A percentile compares a stretch with the other conserved stretches of the same genome.
Conservation (phyloP, 2,888 invertebrate species). For the Drosophila testacea region DNA sequence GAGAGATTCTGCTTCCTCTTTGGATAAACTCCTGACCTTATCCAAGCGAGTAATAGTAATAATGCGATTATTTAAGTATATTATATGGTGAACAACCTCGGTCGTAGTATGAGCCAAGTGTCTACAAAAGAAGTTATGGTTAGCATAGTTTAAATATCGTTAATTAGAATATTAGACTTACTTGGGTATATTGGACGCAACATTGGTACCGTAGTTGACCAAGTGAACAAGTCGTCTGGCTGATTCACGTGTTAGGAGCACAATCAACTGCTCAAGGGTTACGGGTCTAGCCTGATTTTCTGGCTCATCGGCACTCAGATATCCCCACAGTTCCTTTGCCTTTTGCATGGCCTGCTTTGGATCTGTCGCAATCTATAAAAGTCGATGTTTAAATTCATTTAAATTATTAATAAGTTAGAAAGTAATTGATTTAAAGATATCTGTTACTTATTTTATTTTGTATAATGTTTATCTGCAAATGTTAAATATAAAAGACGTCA, state of each 20-base stretch:
- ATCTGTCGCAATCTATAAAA: constrained; percentile 90
- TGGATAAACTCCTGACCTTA: constrained; percentile 86
- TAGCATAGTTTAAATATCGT: neutral
- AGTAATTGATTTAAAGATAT: too few species aligned
- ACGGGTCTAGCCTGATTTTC: constrained; percentile 93
- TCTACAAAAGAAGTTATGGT: constrained; percentile 58
- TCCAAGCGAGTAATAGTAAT: constrained; percentile 89
- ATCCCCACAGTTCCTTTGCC: constrained; percentile 90
- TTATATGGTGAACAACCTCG: constrained; percentile 87
- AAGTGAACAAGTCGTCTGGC: constrained; percentile 92
- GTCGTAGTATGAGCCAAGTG: constrained; percentile 86
- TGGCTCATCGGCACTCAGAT: constrained; percentile 91
- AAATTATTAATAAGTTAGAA: too few species aligned
- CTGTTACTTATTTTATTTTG: too few species aligned
- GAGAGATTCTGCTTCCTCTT: constrained; percentile 86
- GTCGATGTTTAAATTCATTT: neutral
- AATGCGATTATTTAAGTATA: constrained; percentile 88
- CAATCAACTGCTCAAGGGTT: constrained; percentile 91
- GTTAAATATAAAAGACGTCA: too few species aligned
- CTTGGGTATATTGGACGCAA: constrained; percentile 88
- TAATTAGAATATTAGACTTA: constrained; percentile 61
- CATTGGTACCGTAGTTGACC: constrained; percentile 89
- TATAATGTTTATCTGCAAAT: too few species aligned
- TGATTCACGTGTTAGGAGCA: constrained; percentile 91
- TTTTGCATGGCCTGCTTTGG: constrained; percentile 91